Percentiles rank a stretch among this genome's conserved stretches.
These are phyloP conservation scores for Microplitis deprimator DNA, from an alignment of 2,888 invertebrate species.

Conservation along the genomic window DNA sequence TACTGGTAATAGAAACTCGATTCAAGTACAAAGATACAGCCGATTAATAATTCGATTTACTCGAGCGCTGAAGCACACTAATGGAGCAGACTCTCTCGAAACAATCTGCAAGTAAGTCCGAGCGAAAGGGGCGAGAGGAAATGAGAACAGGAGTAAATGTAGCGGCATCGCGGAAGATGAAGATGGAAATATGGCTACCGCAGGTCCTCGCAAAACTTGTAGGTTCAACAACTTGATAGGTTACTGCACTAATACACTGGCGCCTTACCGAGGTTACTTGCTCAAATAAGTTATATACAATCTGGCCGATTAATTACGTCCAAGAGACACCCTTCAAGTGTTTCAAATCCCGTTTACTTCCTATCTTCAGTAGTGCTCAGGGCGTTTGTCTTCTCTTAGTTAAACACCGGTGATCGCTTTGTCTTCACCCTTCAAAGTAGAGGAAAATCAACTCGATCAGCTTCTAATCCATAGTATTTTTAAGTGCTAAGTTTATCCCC, in stretches of 20 bases:
- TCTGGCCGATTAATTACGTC: constrained; percentile 44
- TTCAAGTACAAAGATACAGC: not conserved
- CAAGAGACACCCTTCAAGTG: constrained; percentile 39
- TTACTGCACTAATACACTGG: constrained; percentile 14
- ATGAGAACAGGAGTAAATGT: constrained; percentile 1
- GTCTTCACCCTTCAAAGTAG: no score
- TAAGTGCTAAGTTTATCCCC: constrained; percentile 28
- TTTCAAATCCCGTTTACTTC: constrained; percentile 24
- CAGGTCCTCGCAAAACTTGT: not conserved
- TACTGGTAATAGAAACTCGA: constrained; percentile 13
- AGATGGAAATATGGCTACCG: not conserved
- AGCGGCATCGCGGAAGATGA: not conserved
- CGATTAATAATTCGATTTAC: not conserved
- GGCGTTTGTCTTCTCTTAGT: no score
- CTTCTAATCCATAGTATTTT: constrained; percentile 16
- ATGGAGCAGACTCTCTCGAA: not conserved
- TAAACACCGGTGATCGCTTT: no score
- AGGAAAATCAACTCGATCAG: not conserved
- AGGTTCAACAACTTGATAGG: not conserved
- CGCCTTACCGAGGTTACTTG: constrained; percentile 6
- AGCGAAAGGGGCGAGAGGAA: not conserved
- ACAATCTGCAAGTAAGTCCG: not conserved
- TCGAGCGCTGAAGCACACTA: not conserved
- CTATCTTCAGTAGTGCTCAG: not conserved
- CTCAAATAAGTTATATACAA: constrained; percentile 4